phyloP scores from a whole-genome alignment of 2,113 vertebrate genomes.

The Tragulus kanchil region DNA sequence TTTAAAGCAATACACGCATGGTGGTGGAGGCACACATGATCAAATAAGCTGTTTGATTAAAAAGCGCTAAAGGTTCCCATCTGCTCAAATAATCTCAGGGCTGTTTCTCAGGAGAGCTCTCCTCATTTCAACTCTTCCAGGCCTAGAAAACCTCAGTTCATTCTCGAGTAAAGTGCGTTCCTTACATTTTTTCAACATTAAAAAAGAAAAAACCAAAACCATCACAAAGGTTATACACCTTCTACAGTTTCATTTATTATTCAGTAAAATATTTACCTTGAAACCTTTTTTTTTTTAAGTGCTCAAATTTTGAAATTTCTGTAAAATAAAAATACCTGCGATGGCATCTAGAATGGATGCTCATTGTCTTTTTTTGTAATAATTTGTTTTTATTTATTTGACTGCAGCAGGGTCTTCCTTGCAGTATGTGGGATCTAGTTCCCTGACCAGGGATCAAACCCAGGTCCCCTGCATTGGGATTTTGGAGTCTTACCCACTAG shows the following conservation, averaged over 20 bases:
- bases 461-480: no score
- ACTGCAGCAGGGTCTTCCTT: no score
- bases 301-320: neutral
- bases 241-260: neutral
- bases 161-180: neutral
- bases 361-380: no score
- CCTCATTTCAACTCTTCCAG: neutral
- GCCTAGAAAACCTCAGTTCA: neutral
- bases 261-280: neutral
- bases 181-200: neutral
- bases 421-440: no score
- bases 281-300: neutral
- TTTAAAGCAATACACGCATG: neutral
- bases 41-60: neutral
- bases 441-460: no score
- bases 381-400: no score
- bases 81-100: neutral
- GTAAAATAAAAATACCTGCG: neutral
- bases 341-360: neutral
- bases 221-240: neutral
- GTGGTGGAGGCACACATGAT: neutral
- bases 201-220: neutral
- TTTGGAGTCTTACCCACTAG: no score
- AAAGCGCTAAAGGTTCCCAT: slow-evolving; percentile 39
- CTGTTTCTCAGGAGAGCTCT: neutral